Evolutionary conservation across 30 jellyfish, hydroid and myxozoan genomes (phyloP).

Genomic region (Chironex yamaguchii): DNA sequence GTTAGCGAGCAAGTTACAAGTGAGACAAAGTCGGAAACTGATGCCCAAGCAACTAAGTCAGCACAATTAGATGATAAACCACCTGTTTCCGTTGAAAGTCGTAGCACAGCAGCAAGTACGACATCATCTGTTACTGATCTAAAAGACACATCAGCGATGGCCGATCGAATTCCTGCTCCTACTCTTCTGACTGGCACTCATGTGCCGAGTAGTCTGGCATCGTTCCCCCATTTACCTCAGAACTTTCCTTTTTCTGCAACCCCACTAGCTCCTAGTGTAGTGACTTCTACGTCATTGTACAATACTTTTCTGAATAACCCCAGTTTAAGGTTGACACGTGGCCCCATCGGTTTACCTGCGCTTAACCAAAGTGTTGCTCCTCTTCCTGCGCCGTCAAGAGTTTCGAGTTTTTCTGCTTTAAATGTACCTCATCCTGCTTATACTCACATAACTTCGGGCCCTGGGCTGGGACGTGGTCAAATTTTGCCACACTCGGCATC

Average conservation of each 20-base stretch:
- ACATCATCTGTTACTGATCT: not conserved
- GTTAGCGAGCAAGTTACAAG: not conserved
- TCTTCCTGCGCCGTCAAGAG: not conserved
- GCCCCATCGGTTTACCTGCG: not conserved
- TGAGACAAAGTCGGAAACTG: not conserved
- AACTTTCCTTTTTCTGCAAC: not conserved
- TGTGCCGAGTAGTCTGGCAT: not conserved
- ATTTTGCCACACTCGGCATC: not conserved
- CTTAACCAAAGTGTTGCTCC: not conserved
- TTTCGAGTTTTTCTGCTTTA: not conserved
- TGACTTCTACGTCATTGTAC: not conserved
- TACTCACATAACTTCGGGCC: not conserved
- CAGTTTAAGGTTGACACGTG: not conserved
- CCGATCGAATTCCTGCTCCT: not conserved
- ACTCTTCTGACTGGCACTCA: not conserved
- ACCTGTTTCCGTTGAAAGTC: not conserved
- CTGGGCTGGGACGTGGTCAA: not conserved
- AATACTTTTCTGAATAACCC: not conserved
- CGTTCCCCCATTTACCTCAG: not conserved
- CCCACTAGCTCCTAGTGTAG: not conserved
- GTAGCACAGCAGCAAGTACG: not conserved
- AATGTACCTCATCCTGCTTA: not conserved
- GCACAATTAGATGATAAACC: slow-evolving; percentile 3
- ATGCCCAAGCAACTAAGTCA: not conserved
- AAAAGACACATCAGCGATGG: not conserved